phyloP scores from a whole-genome alignment of 2,888 invertebrate genomes.

The Apamea crenata region DNA sequence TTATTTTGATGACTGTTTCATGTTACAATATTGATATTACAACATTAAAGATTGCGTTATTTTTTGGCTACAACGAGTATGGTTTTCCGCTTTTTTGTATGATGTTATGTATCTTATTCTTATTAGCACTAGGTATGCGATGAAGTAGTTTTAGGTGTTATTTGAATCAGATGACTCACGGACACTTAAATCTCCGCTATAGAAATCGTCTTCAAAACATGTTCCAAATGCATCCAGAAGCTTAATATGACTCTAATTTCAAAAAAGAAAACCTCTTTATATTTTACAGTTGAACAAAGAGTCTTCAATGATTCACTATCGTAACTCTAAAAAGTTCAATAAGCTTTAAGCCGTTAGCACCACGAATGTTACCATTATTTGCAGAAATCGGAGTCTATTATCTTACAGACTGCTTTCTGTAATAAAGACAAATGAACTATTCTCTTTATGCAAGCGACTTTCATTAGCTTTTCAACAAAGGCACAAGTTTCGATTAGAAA shows the following conservation, averaged over 20 bases:
- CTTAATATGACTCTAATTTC: neutral
- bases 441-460: slow-evolving; percentile 26
- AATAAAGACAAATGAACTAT: slow-evolving; percentile 24
- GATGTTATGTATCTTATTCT: slow-evolving; percentile 13
- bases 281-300: slow-evolving; percentile 5
- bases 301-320: slow-evolving; percentile 8
- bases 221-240: neutral
- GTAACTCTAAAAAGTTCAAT: slow-evolving; percentile 31
- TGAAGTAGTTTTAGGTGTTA: neutral
- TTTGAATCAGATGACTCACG: neutral
- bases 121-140: neutral
- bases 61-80: slow-evolving; percentile 7
- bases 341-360: slow-evolving; percentile 10
- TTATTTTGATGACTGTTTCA: slow-evolving; percentile 32
- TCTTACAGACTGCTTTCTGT: slow-evolving; percentile 20
- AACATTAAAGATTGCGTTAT: slow-evolving; percentile 18
- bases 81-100: slow-evolving; percentile 39
- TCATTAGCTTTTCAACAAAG: slow-evolving; percentile 19
- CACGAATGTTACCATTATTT: slow-evolving; percentile 22
- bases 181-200: neutral
- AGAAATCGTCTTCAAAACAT: neutral
- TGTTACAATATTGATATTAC: slow-evolving; percentile 29
- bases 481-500: slow-evolving; percentile 43
- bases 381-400: slow-evolving; percentile 18
- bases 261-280: neutral